phyloP scores from a whole-genome alignment of 2,888 invertebrate species.

The Vanessa cardui region DNA sequence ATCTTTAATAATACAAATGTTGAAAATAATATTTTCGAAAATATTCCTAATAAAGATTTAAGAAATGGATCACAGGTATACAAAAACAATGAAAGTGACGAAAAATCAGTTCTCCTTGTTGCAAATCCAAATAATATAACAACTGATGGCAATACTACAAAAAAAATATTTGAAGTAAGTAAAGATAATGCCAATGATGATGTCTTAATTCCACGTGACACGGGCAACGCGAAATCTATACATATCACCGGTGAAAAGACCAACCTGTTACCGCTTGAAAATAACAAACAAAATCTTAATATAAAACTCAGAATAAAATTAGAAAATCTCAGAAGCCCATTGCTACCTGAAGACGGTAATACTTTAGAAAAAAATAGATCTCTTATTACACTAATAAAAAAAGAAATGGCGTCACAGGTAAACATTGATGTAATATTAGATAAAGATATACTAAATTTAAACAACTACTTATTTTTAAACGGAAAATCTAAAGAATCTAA shows the following conservation, averaged over 20 bases:
- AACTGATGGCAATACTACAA: not conserved
- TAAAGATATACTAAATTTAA: conserved; percentile 25
- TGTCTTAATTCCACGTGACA: too few relatives aligned
- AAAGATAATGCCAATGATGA: not conserved
- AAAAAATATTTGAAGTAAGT: not conserved
- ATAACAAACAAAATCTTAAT: conserved; percentile 54
- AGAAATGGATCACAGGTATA: conserved; percentile 20
- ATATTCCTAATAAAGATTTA: conserved; percentile 15
- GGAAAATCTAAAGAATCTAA: conserved; percentile 19
- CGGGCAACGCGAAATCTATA: too few relatives aligned
- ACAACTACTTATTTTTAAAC: not conserved
- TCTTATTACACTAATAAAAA: conserved; percentile 38
- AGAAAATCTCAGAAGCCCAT: conserved; percentile 42
- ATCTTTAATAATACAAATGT: not conserved
- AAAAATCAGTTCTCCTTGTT: conserved; percentile 31
- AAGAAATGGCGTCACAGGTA: conserved; percentile 51
- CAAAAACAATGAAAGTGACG: conserved; percentile 43
- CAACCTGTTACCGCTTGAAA: conserved; percentile 36
- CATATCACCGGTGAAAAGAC: not conserved
- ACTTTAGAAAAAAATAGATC: conserved; percentile 33
- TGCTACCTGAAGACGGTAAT: conserved; percentile 26
- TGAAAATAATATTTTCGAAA: not conserved
- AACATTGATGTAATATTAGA: conserved; percentile 43
- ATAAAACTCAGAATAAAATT: conserved; percentile 61
- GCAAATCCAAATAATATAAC: conserved; percentile 12